Evolutionary conservation across 2,888 invertebrate genomes (phyloP).

Genomic region (Aphrophora alni): DNA sequence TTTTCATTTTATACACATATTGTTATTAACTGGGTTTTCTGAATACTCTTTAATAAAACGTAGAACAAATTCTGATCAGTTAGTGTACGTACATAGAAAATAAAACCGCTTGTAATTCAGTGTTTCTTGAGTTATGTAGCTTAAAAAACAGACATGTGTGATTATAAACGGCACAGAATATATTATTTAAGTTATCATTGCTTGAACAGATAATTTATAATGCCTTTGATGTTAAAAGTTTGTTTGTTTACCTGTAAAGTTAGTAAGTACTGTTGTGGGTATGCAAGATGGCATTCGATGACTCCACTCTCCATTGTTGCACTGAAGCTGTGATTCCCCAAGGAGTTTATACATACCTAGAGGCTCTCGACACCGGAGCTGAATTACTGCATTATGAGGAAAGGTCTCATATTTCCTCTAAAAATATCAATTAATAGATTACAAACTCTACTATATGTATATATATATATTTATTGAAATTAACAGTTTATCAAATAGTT

Average conservation of each 20-base stretch:
- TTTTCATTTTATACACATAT: no score
- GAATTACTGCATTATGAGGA: constrained; percentile 78
- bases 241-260: constrained; percentile 85
- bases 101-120: no score
- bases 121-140: no score
- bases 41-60: no score
- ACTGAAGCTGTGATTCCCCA: constrained; percentile 77
- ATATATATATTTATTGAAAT: background rate
- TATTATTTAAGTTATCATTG: no score
- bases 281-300: constrained; percentile 81
- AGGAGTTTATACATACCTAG: constrained; percentile 84
- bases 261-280: constrained; percentile 84
- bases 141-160: no score
- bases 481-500: background rate
- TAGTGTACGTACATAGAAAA: no score
- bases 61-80: no score
- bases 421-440: background rate
- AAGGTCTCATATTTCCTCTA: constrained; percentile 56
- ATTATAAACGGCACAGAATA: no score
- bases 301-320: constrained; percentile 84
- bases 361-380: constrained; percentile 75
- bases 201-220: no score
- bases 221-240: no score
- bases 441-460: background rate
- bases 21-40: no score